A percentile compares a stretch with the other conserved stretches of the same genome.
phyloP scores from a whole-genome alignment of 2,113 vertebrate genomes.

The Vimba vimba region DNA sequence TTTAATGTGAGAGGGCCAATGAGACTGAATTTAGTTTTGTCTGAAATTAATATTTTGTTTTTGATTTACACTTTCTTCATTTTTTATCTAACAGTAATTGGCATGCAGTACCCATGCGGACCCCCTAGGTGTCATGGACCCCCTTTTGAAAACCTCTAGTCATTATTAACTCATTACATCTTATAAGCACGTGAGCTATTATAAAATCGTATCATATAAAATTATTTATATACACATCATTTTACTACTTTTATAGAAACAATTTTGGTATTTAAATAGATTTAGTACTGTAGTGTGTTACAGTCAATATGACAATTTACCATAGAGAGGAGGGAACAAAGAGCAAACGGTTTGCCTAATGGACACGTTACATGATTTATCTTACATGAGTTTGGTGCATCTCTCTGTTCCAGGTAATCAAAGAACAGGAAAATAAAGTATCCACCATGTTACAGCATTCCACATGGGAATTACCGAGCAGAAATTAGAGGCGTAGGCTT shows the following conservation, averaged over 20 bases:
- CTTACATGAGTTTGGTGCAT: background rate
- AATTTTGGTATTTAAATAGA: background rate
- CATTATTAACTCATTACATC: background rate
- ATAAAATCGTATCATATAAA: background rate
- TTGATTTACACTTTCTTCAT: background rate
- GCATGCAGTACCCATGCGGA: background rate
- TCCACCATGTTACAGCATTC: slow-evolving; percentile 20
- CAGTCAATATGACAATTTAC: background rate
- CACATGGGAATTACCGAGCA: slow-evolving; percentile 19
- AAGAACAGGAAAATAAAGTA: slow-evolving; percentile 20
- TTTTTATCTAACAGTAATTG: background rate
- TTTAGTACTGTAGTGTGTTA: background rate
- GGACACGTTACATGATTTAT: background rate
- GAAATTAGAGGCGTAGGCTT: slow-evolving; percentile 22
- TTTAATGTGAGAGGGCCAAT: background rate
- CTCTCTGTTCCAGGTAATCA: slow-evolving; percentile 12
- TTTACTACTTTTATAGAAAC: background rate
- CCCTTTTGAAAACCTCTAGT: background rate
- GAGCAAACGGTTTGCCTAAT: background rate
- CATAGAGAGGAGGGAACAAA: background rate
- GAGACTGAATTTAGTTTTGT: background rate
- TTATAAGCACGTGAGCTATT: background rate
- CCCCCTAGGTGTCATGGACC: background rate
- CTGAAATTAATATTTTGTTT: background rate
- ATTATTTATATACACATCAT: background rate